Evolutionary conservation across 2,797 vertebrate species (phyloP).

Genomic region (Enteromius argenteus): DNA sequence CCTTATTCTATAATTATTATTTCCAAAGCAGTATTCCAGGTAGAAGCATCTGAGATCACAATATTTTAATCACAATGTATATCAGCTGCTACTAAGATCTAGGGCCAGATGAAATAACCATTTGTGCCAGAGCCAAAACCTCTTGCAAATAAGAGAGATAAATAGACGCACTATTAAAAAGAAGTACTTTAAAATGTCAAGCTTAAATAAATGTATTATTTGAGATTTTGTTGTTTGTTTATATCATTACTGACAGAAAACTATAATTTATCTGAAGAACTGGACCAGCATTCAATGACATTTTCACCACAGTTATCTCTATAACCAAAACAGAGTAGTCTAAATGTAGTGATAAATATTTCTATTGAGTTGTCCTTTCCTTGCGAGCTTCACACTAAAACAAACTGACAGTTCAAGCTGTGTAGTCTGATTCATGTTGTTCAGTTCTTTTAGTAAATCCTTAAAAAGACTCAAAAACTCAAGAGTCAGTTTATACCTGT

Average conservation of each 20-base stretch:
- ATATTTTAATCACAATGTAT: neutral
- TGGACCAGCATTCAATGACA: neutral
- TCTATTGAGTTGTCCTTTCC: neutral
- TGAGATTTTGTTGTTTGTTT: neutral
- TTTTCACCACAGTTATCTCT: neutral
- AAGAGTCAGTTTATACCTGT: neutral
- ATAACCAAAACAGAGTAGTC: neutral
- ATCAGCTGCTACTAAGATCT: neutral
- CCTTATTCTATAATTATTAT: constrained; percentile 38
- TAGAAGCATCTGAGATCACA: constrained; percentile 2
- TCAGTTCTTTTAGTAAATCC: neutral
- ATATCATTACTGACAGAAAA: neutral
- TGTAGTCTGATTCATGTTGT: neutral
- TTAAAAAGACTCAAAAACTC: neutral
- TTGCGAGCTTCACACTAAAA: neutral
- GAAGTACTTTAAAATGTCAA: neutral
- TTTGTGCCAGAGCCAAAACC: neutral
- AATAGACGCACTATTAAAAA: neutral
- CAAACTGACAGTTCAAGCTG: neutral
- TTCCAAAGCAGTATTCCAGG: constrained; percentile 14
- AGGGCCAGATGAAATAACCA: neutral
- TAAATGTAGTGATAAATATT: neutral
- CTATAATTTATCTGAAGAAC: neutral
- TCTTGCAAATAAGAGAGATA: neutral
- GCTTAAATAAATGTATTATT: neutral